A percentile compares a stretch with the other conserved stretches of the same genome.
Conservation (phyloP, 2,888 invertebrate species). For the Euphydryas editha region DNA sequence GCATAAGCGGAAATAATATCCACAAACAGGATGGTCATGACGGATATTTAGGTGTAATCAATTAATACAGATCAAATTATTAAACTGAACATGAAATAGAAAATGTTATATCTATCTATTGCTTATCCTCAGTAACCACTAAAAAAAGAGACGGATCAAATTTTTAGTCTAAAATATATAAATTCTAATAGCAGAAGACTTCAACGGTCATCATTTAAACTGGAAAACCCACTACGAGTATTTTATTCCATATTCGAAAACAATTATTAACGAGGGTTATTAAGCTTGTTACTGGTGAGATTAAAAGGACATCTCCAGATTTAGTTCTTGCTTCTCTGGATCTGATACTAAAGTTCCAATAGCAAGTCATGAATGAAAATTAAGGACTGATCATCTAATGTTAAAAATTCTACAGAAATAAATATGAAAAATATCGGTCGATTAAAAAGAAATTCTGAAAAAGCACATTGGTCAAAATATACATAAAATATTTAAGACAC, state of each 20-base stretch:
- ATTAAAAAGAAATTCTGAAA: background rate
- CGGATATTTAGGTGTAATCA: constrained; percentile 36
- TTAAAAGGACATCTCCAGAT: background rate
- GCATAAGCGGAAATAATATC: constrained; percentile 30
- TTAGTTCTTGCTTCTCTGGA: background rate
- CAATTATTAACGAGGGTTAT: background rate
- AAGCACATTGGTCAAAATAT: background rate
- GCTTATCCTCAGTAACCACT: constrained; percentile 14
- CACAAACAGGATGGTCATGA: constrained; percentile 30
- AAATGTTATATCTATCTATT: constrained; percentile 23
- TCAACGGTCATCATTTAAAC: background rate
- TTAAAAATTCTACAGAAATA: background rate
- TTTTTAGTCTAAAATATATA: constrained; percentile 14
- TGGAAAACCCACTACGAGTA: background rate
- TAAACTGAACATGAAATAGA: constrained; percentile 16
- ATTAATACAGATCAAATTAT: constrained; percentile 12
- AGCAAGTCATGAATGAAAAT: background rate
- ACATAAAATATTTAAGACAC: background rate
- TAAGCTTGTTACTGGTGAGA: background rate
- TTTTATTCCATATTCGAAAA: background rate
- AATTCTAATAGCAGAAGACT: background rate
- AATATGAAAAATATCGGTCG: background rate
- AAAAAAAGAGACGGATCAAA: constrained; percentile 11
- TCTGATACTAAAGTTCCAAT: background rate
- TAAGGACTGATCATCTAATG: background rate